Evolutionary conservation across 2,797 vertebrate genomes (phyloP), one percentile per base, ranked within the genome.

Genomic region (Varecia variegata): DNA sequence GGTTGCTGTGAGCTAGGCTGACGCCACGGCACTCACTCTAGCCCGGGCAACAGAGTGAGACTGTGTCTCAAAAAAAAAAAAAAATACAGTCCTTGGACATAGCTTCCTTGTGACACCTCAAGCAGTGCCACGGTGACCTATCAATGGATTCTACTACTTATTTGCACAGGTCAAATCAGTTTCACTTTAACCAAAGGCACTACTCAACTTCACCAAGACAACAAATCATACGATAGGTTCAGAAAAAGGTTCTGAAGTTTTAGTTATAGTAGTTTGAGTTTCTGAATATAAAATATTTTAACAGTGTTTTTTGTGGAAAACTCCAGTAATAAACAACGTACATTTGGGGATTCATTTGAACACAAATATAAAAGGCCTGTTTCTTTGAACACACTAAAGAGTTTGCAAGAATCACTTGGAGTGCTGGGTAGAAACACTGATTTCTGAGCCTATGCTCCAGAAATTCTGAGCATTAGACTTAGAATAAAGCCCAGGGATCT

Each of bases 251-350:
- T 89, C 83, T 58, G 43, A 92, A 83, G 86, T 68, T 90, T 80
- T 73, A 43, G 17, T 92, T 60, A 95, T 0, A 88, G 21, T n/a
- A 71, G 68, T 74, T 35, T 45, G 35, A 80, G 40, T 77, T 96
- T 79, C 47, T 91, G 9, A 76, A 77, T 67, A 74, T 62, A 94
- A 94, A 91, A 70, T 76, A 88, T 40, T 70, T 88, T 43, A 71
- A 84, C 38, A 38, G 4, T 62, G 3, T 82, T 43, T 65, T 67
- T 21, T 43, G 18, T 67, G 56, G 35, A 87, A 84, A 92, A n/a
- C 58, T 14, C 74, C 68, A 90, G 58, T 68, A 76, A 93, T 68
- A 82, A 90, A 79, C 43, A 81, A 54, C 20, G 13, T 11, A 56
- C 1, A 76, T 62, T 68, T 85, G 18, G 5, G 52, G 47, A 77